These are phyloP conservation scores for Sarcoramphus papa DNA, from an alignment of 2,797 vertebrate genomes.

Conservation along the genomic window DNA sequence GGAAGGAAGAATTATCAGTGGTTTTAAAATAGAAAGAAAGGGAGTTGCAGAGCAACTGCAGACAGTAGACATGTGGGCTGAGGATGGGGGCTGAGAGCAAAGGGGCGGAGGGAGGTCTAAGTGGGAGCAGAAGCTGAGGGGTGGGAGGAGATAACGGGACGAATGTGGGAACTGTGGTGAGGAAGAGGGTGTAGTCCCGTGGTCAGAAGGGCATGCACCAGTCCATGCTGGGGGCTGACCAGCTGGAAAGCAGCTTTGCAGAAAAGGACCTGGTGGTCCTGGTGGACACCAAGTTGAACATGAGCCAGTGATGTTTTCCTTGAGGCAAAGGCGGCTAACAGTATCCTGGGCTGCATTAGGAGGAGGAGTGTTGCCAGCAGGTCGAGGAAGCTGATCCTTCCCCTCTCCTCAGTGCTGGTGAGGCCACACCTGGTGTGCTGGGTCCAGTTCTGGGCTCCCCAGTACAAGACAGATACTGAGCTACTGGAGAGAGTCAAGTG, in stretches of 20 bases:
- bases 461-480: not conserved
- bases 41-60: not conserved
- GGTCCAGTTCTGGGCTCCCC: not conserved
- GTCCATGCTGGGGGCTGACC: fast-evolving
- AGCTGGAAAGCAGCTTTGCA: not conserved
- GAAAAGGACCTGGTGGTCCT: not conserved
- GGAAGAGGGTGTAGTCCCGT: not conserved
- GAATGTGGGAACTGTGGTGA: not conserved
- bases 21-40: constrained; percentile 20
- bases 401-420: not conserved
- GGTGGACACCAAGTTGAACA: not conserved
- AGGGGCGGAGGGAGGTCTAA: not conserved
- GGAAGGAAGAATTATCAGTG: not conserved
- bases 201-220: fast-evolving
- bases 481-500: not conserved
- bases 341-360: not conserved
- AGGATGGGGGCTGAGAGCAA: not conserved
- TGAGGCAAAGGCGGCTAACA: not conserved
- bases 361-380: not conserved
- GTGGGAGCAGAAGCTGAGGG: not conserved
- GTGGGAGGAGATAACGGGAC: fast-evolving
- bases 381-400: not conserved
- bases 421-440: not conserved
- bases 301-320: not conserved
- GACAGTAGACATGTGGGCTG: not conserved